These are phyloP conservation scores for Phalloptychus januarius DNA, from an alignment of 2,797 vertebrate species.

Conservation along the genomic window DNA sequence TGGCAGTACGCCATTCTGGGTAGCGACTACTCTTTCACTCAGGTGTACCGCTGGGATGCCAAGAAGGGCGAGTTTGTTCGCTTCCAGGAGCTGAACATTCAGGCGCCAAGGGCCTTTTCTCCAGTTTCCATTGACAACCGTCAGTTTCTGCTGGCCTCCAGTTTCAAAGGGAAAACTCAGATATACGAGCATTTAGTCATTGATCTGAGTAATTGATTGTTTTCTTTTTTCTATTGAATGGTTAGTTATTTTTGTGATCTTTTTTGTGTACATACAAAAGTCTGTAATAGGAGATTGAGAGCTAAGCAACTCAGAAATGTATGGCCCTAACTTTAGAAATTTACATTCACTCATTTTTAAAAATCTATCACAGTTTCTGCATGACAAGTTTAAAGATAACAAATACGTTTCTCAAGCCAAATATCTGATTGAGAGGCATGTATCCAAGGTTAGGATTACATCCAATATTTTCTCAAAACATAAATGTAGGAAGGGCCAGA, in stretches of 20 bases:
- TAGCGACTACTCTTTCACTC: constrained; percentile 97
- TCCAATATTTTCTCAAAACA: constrained; percentile 68
- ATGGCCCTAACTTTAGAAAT: constrained; percentile 69
- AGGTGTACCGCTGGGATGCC: constrained; percentile 96
- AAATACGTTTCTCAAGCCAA: constrained; percentile 37
- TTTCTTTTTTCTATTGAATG: constrained; percentile 17
- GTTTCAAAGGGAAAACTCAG: constrained; percentile 97
- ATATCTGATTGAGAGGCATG: constrained; percentile 48
- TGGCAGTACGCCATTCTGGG: constrained; percentile 97
- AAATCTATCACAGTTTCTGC: constrained; percentile 26
- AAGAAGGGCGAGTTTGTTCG: constrained; percentile 92
- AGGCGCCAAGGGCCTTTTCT: constrained; percentile 95
- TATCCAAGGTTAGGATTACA: constrained; percentile 65
- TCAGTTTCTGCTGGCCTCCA: constrained; percentile 96
- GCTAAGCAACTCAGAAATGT: constrained; percentile 32
- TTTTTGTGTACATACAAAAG: constrained; percentile 29
- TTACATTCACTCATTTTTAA: constrained; percentile 21
- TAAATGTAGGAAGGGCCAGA: constrained; percentile 86
- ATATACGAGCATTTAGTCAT: constrained; percentile 97
- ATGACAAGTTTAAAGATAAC: constrained; percentile 28
- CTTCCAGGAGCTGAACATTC: constrained; percentile 97
- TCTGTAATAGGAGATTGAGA: constrained; percentile 28
- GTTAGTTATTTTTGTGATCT: constrained; percentile 38
- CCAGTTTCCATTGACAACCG: constrained; percentile 93
- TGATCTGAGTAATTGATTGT: constrained; percentile 87